Conservation (phyloP, 2,797 vertebrate genomes). For the Enteromius afrohamiltoni region DNA sequence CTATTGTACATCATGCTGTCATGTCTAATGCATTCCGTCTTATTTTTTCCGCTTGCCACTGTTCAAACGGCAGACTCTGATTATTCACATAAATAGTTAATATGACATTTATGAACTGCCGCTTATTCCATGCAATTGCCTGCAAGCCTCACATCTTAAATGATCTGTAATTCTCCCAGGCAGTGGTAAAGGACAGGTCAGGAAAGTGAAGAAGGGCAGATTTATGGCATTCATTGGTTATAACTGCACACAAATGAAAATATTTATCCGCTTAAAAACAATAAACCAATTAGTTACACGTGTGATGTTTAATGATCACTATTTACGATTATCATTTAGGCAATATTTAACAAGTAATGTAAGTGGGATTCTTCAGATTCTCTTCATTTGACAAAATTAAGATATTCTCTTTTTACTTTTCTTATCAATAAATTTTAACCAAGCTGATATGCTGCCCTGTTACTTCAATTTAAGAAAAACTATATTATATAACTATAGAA, state of each 20-base stretch:
- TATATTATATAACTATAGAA: too few relatives aligned
- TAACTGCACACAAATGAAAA: neutral
- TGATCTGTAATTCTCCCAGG: neutral
- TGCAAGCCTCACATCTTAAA: slow-evolving; percentile 55
- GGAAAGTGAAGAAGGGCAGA: neutral
- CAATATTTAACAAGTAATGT: neutral
- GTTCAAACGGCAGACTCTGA: slow-evolving; percentile 51
- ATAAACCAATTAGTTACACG: neutral
- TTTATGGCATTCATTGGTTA: neutral
- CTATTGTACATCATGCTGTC: slow-evolving; percentile 56
- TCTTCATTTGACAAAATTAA: neutral
- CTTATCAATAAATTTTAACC: neutral
- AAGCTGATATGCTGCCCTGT: neutral
- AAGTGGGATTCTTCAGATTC: neutral
- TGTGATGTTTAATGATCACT: neutral
- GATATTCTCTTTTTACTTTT: too few relatives aligned
- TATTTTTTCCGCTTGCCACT: slow-evolving; percentile 59
- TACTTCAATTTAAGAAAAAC: neutral
- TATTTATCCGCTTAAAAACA: neutral
- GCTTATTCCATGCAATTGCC: slow-evolving; percentile 60
- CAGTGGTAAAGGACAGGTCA: slow-evolving; percentile 17
- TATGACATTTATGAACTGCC: slow-evolving; percentile 62
- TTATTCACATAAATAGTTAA: slow-evolving; percentile 71
- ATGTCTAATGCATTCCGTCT: slow-evolving; percentile 53
- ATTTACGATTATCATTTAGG: neutral